Evolutionary conservation across 2,113 vertebrate genomes (phyloP), one percentile per base, ranked within the genome.

Genomic region (Sorex fumeus): DNA sequence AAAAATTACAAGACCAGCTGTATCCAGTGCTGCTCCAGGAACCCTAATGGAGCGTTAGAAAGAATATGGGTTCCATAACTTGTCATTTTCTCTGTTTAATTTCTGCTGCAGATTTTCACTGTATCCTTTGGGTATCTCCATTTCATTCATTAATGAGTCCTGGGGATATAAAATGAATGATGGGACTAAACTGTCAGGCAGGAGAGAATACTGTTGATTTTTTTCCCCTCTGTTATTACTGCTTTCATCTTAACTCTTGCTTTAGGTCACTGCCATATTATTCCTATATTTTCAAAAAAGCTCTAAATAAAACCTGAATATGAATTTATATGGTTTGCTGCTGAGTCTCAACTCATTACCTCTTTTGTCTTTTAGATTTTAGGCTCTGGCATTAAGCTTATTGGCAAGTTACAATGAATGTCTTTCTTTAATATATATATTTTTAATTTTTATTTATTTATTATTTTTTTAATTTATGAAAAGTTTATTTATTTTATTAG

Each of bases 81-180:
- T 92, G 72, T 86, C 83, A 86, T 96, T 94, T 92, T 93, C 88
- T 93, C 76, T 88, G 18, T 94, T 94, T 96, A 95, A 93, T 95
- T 88, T 93, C 94, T 94, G 87, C 71, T 92, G 86, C 70, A 96
- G 92, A 89, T 91, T 95, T 94, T 95, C 86, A 88, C 77, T 45
- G 10, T 45, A 57, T 94, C 92, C 95, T 95, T 93, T 91, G 93
- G 80, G 93, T 87, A 92, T 95, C 86, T 95, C 76, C 23, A 30
- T 92, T 94, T 94, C 72, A 89, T 84, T 96, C 86, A 84, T 88
- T 82, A 95, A 96, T 96, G 91, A 96, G 91, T 96, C 93, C 84
- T 88, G 96, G 92, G 91, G 91, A 86, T 93, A 92, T 21, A 83
- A 96, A 95, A 79, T 90, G 60, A 94, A 94, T 75, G 88, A 77